Conservation (phyloP, 2,113 vertebrate genomes). For the Heterochromis multidens region DNA sequence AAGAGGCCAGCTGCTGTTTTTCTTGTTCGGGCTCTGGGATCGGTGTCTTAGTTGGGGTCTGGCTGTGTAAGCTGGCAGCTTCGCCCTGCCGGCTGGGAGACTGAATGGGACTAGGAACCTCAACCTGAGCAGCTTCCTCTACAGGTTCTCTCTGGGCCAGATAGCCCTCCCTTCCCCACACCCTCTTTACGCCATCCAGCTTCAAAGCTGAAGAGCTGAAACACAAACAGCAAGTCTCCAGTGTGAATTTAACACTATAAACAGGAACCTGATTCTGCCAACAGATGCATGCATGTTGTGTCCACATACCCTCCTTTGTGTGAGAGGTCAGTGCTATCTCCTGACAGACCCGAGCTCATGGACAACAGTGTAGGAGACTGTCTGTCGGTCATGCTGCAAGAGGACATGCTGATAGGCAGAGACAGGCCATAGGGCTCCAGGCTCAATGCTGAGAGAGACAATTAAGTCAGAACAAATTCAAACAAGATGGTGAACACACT, state of each 20-base stretch:
- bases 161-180: slow-evolving; percentile 96
- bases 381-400: slow-evolving; percentile 81
- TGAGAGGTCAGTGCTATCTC: slow-evolving; percentile 81
- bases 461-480: slow-evolving; percentile 12
- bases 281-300: not conserved
- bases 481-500: not conserved
- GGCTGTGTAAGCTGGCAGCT: slow-evolving; percentile 1
- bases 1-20: slow-evolving; percentile 88
- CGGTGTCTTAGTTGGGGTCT: slow-evolving; percentile 5
- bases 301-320: slow-evolving; percentile 84
- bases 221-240: not conserved
- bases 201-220: slow-evolving; percentile 81
- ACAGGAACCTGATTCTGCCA: not conserved
- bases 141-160: slow-evolving; percentile 80
- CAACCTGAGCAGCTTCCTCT: slow-evolving; percentile 59
- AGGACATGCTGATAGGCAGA: slow-evolving; percentile 81
- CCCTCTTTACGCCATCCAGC: slow-evolving; percentile 86
- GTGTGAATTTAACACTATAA: not conserved
- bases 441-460: slow-evolving; percentile 81
- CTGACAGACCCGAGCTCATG: slow-evolving; percentile 86
- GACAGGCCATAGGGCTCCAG: slow-evolving; percentile 91
- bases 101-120: slow-evolving; percentile 52
- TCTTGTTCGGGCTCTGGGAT: slow-evolving; percentile 77
- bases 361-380: slow-evolving; percentile 91
- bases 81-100: slow-evolving; percentile 45